These are phyloP conservation scores for Tethya wilhelma DNA, from an alignment of 37 sponge, comb jelly and placozoan genomes.

Conservation along the genomic window DNA sequence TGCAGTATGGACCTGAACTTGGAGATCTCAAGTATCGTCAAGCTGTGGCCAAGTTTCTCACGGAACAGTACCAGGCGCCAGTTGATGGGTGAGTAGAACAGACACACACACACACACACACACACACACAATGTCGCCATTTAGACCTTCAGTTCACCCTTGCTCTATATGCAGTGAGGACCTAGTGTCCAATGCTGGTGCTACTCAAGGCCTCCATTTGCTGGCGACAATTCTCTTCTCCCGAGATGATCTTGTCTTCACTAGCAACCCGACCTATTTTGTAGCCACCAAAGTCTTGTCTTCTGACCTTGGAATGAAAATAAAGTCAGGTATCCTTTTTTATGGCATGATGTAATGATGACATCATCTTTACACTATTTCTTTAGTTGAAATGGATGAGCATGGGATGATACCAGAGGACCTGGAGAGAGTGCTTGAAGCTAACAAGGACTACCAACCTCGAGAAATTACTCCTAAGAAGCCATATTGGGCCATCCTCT, in stretches of 20 bases:
- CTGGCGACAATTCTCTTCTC: constrained; percentile 55
- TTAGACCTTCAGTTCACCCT: background rate
- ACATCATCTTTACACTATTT: background rate
- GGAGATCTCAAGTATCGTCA: constrained; percentile 43
- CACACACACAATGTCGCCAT: background rate
- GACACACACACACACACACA: background rate
- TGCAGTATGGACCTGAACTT: constrained; percentile 77
- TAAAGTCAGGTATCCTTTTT: constrained; percentile 4
- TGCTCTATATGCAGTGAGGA: constrained; percentile 42
- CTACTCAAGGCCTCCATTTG: constrained; percentile 59
- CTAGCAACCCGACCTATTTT: constrained; percentile 76
- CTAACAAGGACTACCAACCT: constrained; percentile 14
- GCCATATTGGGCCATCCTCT: constrained; percentile 82
- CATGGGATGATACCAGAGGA: constrained; percentile 69
- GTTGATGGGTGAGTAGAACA: constrained; percentile 53
- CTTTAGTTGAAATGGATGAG: constrained; percentile 73
- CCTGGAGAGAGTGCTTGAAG: constrained; percentile 58
- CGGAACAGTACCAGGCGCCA: constrained; percentile 51
- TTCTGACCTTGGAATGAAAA: constrained; percentile 23
- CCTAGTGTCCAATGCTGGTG: constrained; percentile 72
- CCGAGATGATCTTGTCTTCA: constrained; percentile 74
- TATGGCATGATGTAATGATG: background rate
- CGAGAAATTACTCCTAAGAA: constrained; percentile 43
- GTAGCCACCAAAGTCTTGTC: constrained; percentile 49
- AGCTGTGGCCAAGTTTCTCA: constrained; percentile 72